Evolutionary conservation across 2,113 vertebrate genomes (phyloP).

Genomic region (Piaya cayana): DNA sequence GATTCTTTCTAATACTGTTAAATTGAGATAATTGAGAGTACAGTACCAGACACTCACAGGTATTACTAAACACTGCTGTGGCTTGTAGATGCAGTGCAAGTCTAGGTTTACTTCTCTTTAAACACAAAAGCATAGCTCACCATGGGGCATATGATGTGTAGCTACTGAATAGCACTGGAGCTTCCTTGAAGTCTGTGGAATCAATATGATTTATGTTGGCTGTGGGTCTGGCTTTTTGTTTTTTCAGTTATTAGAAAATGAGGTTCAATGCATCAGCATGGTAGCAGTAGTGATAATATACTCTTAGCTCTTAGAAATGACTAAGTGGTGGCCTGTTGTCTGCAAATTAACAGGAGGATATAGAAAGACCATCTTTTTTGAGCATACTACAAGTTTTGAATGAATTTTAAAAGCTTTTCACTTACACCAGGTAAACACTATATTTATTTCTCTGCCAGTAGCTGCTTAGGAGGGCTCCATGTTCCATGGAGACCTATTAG

Average conservation of each 20-base stretch:
- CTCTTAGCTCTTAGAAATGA: neutral
- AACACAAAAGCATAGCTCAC: neutral
- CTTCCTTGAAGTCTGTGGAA: neutral
- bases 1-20: neutral
- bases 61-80: neutral
- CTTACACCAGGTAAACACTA: neutral
- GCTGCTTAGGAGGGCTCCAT: neutral
- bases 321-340: neutral
- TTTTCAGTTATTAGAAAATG: neutral
- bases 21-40: neutral
- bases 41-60: neutral
- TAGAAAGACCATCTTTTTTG: neutral
- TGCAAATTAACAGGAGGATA: neutral
- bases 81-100: neutral
- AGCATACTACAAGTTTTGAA: neutral
- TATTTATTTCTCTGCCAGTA: neutral
- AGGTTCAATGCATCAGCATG: neutral
- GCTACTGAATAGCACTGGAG: neutral
- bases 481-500: neutral
- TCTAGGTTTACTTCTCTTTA: neutral
- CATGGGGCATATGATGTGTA: fast-evolving
- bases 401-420: neutral
- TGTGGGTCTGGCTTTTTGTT: neutral
- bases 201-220: neutral
- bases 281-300: neutral